A percentile compares a stretch with the other conserved stretches of the same genome.
phyloP scores from a whole-genome alignment of 2,888 invertebrate species.

The Coleophora deauratella region DNA sequence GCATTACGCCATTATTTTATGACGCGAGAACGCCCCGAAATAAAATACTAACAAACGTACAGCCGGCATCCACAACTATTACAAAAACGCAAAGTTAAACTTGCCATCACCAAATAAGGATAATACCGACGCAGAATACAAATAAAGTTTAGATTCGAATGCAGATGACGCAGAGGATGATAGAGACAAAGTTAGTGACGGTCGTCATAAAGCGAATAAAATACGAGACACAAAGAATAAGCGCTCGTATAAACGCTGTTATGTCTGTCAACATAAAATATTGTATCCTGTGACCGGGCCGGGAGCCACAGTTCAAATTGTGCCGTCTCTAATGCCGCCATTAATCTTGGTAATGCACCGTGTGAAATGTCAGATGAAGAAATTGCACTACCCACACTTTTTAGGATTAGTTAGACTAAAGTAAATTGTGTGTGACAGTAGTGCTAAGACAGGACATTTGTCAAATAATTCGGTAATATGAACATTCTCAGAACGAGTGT shows the following conservation, averaged over 20 bases:
- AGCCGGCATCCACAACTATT: conserved; percentile 71
- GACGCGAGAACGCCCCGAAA: conserved; percentile 71
- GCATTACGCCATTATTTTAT: conserved; percentile 73
- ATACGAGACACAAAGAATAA: conserved; percentile 74
- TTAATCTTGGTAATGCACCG: conserved; percentile 64
- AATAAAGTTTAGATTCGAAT: conserved; percentile 30
- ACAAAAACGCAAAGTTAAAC: conserved; percentile 36
- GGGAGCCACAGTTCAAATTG: conserved; percentile 62
- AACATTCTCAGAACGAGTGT: too few relatives aligned
- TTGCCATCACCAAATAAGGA: conserved; percentile 10
- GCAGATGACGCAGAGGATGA: conserved; percentile 13
- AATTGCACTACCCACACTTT: conserved; percentile 6
- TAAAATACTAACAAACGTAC: conserved; percentile 73
- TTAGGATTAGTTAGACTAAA: too few relatives aligned
- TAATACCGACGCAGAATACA: conserved; percentile 13
- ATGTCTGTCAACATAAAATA: conserved; percentile 74
- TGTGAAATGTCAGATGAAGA: conserved; percentile 58
- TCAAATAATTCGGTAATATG: too few relatives aligned
- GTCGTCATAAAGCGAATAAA: conserved; percentile 74
- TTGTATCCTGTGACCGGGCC: conserved; percentile 62
- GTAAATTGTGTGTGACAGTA: too few relatives aligned
- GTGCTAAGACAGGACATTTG: too few relatives aligned
- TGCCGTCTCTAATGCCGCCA: conserved; percentile 58
- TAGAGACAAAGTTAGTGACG: conserved; percentile 32
- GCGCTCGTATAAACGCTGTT: conserved; percentile 71